A percentile compares a stretch with the other conserved stretches of the same genome.
Conservation (phyloP, 2,113 vertebrate species). For the Macrotus californicus region DNA sequence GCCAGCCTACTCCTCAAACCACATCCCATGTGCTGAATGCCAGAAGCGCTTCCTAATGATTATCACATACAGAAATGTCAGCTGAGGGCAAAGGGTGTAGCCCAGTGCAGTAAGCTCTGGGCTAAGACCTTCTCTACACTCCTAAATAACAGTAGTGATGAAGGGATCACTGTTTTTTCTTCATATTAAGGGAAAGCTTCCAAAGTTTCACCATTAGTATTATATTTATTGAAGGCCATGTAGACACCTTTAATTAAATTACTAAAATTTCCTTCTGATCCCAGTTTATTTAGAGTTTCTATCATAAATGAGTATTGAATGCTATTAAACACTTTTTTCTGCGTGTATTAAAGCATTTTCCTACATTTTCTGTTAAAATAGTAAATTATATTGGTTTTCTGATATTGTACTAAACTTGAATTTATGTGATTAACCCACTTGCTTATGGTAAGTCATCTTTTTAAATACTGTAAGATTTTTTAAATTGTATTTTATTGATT, state of each 20-base stretch:
- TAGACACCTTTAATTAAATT: not conserved
- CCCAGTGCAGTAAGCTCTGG: not conserved
- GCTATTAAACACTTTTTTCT: not conserved
- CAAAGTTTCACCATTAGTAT: not conserved
- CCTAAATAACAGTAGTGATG: not conserved
- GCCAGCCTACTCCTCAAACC: not conserved
- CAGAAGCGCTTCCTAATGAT: not conserved
- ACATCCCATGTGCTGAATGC: not conserved
- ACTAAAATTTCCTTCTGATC: not conserved
- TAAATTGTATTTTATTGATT: too few relatives aligned
- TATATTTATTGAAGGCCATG: not conserved
- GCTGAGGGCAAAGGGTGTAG: not conserved
- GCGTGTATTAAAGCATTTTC: not conserved
- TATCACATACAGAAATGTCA: not conserved
- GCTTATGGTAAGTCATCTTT: not conserved
- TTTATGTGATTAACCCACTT: not conserved
- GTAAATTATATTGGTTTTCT: not conserved
- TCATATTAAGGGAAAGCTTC: not conserved
- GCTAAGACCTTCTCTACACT: not conserved
- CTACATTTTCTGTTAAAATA: constrained; percentile 2
- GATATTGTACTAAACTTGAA: not conserved
- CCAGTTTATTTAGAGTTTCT: not conserved
- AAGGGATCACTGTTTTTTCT: not conserved
- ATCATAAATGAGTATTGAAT: not conserved
- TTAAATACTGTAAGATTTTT: too few relatives aligned